Evolutionary conservation across 1,140 invertebrate genomes (phyloP).

Genomic region (Antheraea pernyi): DNA sequence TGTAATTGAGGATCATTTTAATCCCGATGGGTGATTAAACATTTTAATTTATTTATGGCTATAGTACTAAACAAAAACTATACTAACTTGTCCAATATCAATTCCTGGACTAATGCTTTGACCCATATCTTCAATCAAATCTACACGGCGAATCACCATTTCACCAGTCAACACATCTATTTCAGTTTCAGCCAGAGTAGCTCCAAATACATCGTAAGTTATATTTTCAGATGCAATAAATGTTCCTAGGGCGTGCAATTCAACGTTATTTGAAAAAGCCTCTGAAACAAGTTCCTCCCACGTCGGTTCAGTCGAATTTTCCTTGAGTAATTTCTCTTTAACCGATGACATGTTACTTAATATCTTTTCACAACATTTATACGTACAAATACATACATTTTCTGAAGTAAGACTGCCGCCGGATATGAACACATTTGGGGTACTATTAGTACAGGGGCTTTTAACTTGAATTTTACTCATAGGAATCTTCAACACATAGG

Average conservation of each 20-base stretch:
- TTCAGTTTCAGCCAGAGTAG: slow-evolving; percentile 84
- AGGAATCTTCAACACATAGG: slow-evolving; percentile 85
- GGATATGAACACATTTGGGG: slow-evolving; percentile 80
- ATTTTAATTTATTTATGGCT: no score
- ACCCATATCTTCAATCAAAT: slow-evolving; percentile 88
- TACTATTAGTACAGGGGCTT: slow-evolving; percentile 72
- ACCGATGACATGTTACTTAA: slow-evolving; percentile 55
- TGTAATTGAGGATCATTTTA: no score
- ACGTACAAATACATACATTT: slow-evolving; percentile 70
- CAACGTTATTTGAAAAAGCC: slow-evolving; percentile 79
- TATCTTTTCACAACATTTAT: slow-evolving; percentile 82
- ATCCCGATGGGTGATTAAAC: no score
- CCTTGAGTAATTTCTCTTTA: slow-evolving; percentile 79
- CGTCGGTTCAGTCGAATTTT: slow-evolving; percentile 73
- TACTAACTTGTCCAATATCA: slow-evolving; percentile 87
- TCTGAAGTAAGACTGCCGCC: slow-evolving; percentile 71
- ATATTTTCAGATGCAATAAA: slow-evolving; percentile 47
- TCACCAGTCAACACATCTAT: slow-evolving; percentile 88
- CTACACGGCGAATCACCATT: slow-evolving; percentile 82
- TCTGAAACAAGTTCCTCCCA: slow-evolving; percentile 81
- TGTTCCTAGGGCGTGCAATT: slow-evolving; percentile 75
- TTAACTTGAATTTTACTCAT: slow-evolving; percentile 80
- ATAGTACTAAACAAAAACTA: background rate
- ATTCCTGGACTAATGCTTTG: slow-evolving; percentile 86
- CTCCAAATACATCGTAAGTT: slow-evolving; percentile 81